Evolutionary conservation across 2,888 invertebrate genomes (phyloP).

Genomic region (Drosophila putrida): DNA sequence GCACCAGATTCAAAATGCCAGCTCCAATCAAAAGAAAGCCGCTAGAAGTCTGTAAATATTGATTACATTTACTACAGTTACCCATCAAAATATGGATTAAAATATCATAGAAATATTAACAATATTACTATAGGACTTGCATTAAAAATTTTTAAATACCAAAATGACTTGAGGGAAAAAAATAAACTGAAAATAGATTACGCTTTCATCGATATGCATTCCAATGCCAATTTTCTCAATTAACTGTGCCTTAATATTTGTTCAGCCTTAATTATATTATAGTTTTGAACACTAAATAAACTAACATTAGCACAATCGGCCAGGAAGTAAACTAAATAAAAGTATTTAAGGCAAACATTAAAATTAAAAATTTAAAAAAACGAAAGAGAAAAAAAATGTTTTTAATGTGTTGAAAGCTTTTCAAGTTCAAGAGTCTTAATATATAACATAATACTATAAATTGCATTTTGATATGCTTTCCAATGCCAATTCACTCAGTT

Average conservation of each 20-base stretch:
- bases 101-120: too few relatives aligned
- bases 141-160: not conserved
- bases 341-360: too few relatives aligned
- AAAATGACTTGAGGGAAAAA: too few relatives aligned
- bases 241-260: not conserved
- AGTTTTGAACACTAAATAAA: constrained; percentile 1
- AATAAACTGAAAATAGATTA: too few relatives aligned
- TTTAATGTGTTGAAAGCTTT: too few relatives aligned
- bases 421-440: too few relatives aligned
- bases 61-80: not conserved
- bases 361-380: too few relatives aligned
- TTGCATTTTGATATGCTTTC: not conserved
- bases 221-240: constrained; percentile 1
- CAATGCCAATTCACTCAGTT: constrained; percentile 1
- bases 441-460: not conserved
- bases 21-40: constrained; percentile 78
- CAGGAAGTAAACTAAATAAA: too few relatives aligned
- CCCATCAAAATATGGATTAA: too few relatives aligned
- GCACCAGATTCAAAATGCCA: constrained; percentile 71
- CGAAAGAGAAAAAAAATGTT: too few relatives aligned
- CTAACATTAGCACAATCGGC: not conserved
- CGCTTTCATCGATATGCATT: not conserved
- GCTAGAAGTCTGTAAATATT: constrained; percentile 69
- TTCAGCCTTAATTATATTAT: not conserved
- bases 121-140: not conserved